Conservation (phyloP, 2,888 invertebrate species). For the Rhorus exstirpatorius region DNA sequence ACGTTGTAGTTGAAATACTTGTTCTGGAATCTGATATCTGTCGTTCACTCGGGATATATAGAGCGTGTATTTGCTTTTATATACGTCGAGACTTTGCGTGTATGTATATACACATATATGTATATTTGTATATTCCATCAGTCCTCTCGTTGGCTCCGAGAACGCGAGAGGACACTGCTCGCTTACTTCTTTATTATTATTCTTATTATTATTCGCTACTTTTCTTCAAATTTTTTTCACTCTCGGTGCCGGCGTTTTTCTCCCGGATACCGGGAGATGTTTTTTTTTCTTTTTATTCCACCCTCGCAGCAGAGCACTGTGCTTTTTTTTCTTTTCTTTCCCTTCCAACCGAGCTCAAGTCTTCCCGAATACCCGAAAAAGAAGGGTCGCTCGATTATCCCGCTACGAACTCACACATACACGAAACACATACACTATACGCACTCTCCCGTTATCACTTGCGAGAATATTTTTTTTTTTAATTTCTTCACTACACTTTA, state of each 20-base stretch:
- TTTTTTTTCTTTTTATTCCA: conserved; percentile 1
- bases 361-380: conserved; percentile 60
- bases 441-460: conserved; percentile 46
- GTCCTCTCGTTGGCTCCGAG: conserved; percentile 16
- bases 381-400: conserved; percentile 67
- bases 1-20: not conserved
- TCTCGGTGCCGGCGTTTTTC: conserved; percentile 6
- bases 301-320: conserved; percentile 46
- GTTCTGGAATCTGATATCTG: conserved; percentile 18
- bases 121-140: conserved; percentile 32
- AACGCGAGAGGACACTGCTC: conserved; percentile 23
- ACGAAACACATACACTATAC: conserved; percentile 29
- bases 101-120: conserved; percentile 1
- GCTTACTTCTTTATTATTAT: not conserved
- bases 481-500: conserved; percentile 38
- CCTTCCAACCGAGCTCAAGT: conserved; percentile 48
- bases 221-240: conserved; percentile 18
- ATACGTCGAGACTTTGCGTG: conserved; percentile 1
- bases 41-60: conserved; percentile 9
- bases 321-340: conserved; percentile 69
- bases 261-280: not conserved
- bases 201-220: no score
- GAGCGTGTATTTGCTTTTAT: conserved; percentile 4
- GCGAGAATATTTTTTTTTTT: conserved; percentile 28
- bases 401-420: conserved; percentile 56